These are phyloP conservation scores for Lobophora halterata DNA, from an alignment of 2,888 invertebrate species.

Conservation along the genomic window DNA sequence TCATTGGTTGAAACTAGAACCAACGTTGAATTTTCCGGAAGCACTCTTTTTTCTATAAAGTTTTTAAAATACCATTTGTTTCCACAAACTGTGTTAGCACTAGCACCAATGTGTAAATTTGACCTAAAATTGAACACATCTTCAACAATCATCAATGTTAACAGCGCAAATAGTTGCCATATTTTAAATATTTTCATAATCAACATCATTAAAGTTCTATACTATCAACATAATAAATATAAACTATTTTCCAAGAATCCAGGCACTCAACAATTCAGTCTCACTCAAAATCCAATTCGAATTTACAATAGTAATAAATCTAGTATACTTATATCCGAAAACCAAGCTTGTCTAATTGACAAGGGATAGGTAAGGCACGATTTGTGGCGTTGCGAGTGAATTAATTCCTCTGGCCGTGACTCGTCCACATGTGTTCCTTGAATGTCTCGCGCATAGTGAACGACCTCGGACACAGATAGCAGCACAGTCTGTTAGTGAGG, in stretches of 20 bases:
- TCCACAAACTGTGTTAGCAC: too few species aligned
- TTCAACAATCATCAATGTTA: conserved; percentile 11
- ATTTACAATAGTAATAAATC: conserved; percentile 15
- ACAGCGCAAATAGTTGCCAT: conserved; percentile 13
- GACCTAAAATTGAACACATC: conserved; percentile 31
- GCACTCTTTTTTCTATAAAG: too few species aligned
- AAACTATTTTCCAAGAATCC: conserved; percentile 21
- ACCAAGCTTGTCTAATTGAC: conserved; percentile 37
- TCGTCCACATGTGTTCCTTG: conserved; percentile 85
- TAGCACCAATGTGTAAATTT: conserved; percentile 33
- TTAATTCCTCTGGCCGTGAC: conserved; percentile 83
- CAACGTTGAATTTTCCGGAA: too few species aligned
- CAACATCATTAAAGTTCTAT: conserved; percentile 11
- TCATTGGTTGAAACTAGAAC: too few species aligned
- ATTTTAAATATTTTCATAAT: conserved; percentile 6
- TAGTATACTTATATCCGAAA: conserved; percentile 19
- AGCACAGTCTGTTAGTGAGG: conserved; percentile 84
- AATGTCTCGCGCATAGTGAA: conserved; percentile 85
- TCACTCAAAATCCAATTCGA: conserved; percentile 25
- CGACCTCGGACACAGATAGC: conserved; percentile 85
- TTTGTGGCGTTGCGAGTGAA: conserved; percentile 28
- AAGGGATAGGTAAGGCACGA: conserved; percentile 59
- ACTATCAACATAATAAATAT: conserved; percentile 25
- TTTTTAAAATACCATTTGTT: too few species aligned
- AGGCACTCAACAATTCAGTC: conserved; percentile 31